phyloP scores from a whole-genome alignment of 1,140 invertebrate genomes.

The Aporrectodea caliginosa region DNA sequence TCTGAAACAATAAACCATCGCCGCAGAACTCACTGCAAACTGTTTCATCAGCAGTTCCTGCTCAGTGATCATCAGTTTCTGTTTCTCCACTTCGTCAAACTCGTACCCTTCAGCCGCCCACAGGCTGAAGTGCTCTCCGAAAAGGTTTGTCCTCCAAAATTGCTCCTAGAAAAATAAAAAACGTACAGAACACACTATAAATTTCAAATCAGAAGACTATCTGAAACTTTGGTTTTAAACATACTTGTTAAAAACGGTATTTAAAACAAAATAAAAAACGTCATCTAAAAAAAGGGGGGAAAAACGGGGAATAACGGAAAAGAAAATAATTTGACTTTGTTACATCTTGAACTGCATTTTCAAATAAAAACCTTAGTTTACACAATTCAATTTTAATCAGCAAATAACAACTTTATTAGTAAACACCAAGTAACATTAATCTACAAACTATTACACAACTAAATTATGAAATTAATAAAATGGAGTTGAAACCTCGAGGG shows the following conservation, averaged over 20 bases:
- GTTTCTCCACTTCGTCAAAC: constrained; percentile 62
- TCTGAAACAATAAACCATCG: no score
- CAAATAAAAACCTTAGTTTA: no score
- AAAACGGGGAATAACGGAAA: not conserved
- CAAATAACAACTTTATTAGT: no score
- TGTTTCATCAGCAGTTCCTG: constrained; percentile 80
- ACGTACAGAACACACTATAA: not conserved
- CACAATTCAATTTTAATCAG: no score
- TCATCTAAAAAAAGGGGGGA: not conserved
- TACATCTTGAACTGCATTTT: no score
- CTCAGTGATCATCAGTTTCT: constrained; percentile 47
- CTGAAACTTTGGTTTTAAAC: not conserved
- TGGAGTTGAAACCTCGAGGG: no score
- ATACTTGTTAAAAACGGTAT: not conserved
- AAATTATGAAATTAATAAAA: no score
- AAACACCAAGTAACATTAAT: no score
- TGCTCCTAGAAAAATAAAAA: constrained; percentile 43
- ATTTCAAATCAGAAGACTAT: not conserved
- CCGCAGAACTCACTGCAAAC: constrained; percentile 69
- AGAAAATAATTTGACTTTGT: no score
- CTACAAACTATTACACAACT: no score
- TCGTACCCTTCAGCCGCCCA: constrained; percentile 48
- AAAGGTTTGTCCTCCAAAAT: constrained; percentile 39
- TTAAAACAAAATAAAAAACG: not conserved
- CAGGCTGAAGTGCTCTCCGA: constrained; percentile 40